Conservation (phyloP, 2,797 vertebrate species). For the Lagocephalus sceleratus region DNA sequence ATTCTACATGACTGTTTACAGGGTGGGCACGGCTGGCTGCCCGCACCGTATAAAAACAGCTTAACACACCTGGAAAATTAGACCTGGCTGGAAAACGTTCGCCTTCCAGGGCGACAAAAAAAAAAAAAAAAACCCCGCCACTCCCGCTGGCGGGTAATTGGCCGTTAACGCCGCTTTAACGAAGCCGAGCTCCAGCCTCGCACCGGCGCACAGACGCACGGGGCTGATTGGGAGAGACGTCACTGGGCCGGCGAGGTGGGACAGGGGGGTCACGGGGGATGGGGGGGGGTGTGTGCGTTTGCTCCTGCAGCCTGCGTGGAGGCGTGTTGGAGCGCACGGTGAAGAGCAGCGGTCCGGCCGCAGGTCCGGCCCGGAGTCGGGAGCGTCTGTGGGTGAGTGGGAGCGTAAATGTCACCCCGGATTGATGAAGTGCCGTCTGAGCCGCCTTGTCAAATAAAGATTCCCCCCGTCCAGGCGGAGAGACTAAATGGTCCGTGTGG, state of each 20-base stretch:
- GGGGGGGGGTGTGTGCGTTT: too few species aligned
- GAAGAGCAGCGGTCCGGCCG: not conserved
- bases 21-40: conserved; percentile 61
- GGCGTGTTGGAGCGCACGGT: too few species aligned
- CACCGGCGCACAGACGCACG: conserved; percentile 49
- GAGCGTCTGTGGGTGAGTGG: not conserved
- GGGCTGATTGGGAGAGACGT: conserved; percentile 35
- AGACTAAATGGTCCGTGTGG: conserved; percentile 40
- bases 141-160: conserved; percentile 62
- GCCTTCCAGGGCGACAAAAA: conserved; percentile 50
- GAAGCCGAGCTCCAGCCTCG: conserved; percentile 45
- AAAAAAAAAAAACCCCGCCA: too few species aligned
- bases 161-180: conserved; percentile 66
- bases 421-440: conserved; percentile 58
- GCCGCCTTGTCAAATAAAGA: conserved; percentile 63
- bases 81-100: conserved; percentile 53
- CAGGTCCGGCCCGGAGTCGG: not conserved
- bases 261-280: conserved; percentile 7
- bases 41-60: conserved; percentile 64
- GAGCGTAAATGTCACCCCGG: conserved; percentile 63
- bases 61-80: conserved; percentile 68
- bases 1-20: conserved; percentile 62
- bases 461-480: conserved; percentile 35
- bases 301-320: too few species aligned
- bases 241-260: conserved; percentile 15